Evolutionary conservation across 2,113 vertebrate species (phyloP).

Genomic region (Pygoscelis antarcticus): DNA sequence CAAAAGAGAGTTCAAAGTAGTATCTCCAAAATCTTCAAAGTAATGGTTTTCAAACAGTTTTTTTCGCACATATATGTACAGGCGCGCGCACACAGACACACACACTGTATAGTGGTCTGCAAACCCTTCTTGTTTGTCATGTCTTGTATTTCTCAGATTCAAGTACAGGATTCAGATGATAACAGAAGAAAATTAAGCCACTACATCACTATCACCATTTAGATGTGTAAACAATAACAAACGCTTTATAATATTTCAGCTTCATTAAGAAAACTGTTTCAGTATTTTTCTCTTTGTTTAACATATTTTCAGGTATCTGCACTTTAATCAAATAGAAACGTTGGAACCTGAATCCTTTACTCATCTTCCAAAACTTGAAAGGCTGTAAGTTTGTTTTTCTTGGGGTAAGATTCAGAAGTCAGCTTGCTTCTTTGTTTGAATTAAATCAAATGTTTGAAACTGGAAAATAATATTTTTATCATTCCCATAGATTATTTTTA

Average conservation of each 20-base stretch:
- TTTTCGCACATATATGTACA: not conserved
- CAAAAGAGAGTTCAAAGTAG: not conserved
- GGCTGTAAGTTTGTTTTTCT: slow-evolving; percentile 86
- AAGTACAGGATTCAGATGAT: not conserved
- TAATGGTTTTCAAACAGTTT: not conserved
- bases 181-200: not conserved
- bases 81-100: too few species aligned
- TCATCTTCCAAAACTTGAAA: slow-evolving; percentile 94
- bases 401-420: slow-evolving; percentile 23
- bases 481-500: not conserved
- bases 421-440: slow-evolving; percentile 1
- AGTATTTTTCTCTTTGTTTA: not conserved
- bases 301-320: slow-evolving; percentile 86
- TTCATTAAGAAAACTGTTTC: not conserved
- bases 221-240: not conserved
- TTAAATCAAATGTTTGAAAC: not conserved
- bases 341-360: slow-evolving; percentile 93
- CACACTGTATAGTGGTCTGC: not conserved
- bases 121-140: not conserved
- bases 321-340: slow-evolving; percentile 98
- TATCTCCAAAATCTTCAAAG: not conserved
- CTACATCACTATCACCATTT: not conserved
- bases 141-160: not conserved
- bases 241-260: not conserved
- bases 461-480: not conserved